Evolutionary conservation across 2,797 vertebrate genomes (phyloP).

Genomic region (Alectoris magna): DNA sequence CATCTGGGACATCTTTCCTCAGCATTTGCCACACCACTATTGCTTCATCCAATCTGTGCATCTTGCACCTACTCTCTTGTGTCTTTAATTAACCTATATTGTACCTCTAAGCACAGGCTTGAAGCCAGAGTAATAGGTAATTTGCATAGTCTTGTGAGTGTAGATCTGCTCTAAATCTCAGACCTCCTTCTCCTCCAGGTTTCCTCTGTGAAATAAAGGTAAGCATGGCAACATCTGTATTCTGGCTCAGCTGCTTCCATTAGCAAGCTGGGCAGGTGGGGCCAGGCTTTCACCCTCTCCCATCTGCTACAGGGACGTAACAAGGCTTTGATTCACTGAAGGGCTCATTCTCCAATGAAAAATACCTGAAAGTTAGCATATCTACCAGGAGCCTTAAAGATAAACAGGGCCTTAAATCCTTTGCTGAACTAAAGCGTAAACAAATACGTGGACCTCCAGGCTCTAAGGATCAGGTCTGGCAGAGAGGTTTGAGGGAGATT

Average conservation of each 20-base stretch:
- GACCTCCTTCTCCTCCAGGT: background rate
- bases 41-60: conserved; percentile 17
- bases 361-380: background rate
- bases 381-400: background rate
- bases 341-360: background rate
- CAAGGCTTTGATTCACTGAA: conserved; percentile 38
- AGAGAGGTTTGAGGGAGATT: background rate
- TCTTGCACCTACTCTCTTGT: conserved; percentile 25
- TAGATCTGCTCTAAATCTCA: conserved; percentile 42
- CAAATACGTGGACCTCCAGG: background rate
- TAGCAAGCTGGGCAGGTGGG: conserved; percentile 28
- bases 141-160: conserved; percentile 54
- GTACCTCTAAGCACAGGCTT: conserved; percentile 48
- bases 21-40: background rate
- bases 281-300: conserved; percentile 21
- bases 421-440: conserved; percentile 34
- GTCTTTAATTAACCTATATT: conserved; percentile 67
- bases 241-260: conserved; percentile 40
- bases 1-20: background rate
- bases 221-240: conserved; percentile 50
- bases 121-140: conserved; percentile 50
- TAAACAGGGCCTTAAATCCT: conserved; percentile 35
- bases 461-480: background rate
- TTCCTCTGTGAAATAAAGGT: background rate
- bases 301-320: conserved; percentile 12